Base-by-base conservation (phyloP, 2,797 vertebrate species). In the Mus caroli region DNA sequence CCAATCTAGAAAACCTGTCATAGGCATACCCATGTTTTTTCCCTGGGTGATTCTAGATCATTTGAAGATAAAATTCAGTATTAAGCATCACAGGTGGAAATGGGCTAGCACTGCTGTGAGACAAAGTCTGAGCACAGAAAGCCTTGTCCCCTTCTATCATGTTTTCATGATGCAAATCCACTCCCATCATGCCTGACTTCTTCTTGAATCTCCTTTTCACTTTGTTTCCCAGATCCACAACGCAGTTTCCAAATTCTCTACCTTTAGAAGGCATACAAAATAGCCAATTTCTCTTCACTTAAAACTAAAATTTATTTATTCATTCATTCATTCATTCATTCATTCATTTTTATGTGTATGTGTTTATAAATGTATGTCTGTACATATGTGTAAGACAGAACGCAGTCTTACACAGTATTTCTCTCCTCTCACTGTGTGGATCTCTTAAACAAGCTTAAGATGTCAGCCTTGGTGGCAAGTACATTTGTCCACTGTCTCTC, bases 161-260 rank as follows among this genome's bases (percentile, higher is more conserved):
- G 43, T 37, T 0, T 0, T 76, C 56, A 2, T 17, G 1, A 56
- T 40, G 31, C 10, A 3, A 62, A 28, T 10, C 11, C 34, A 69
- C 9, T 43, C 71, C 14, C 40, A 2, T 17, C 9, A 12, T 2
- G 52, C 1, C 37, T 26, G 40, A 64, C 37, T 19, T 13, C 22
- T 31, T 85, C 46, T 62, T 15, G 5, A 87, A 2, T 62, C 34
- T 95, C 54, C 56, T 52, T 22, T 62, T 62, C 11, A 37, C 12
- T 92, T 50, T 87, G 5, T 76, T 60, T 77, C 52, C 34, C 58
- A 87, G 9, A 82, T 15, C 37, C 37, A 56, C 19, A 69, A 40
- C 19, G 82, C 67, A 37, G 20, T 77, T 77, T 46, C 77, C 64
- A 11, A 31, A 62, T 94, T 58, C 13, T 79, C 54, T 58, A 54